These are phyloP conservation scores for Carpatolechia fugitivella DNA, from an alignment of 2,888 invertebrate species.

Conservation along the genomic window DNA sequence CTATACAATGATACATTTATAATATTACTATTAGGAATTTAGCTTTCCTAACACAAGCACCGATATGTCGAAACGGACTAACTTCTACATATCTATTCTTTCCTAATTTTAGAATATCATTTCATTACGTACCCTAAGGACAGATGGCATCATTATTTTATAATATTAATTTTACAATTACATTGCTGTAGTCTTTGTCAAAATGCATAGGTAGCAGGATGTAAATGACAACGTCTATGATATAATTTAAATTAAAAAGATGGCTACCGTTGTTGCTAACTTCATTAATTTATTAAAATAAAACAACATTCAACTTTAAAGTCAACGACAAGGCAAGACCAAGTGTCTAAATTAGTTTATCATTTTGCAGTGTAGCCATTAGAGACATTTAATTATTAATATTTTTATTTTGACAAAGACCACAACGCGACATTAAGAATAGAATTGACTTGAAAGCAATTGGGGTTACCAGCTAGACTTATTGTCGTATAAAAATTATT, in stretches of 20 bases:
- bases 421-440: slow-evolving; percentile 31
- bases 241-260: too few species aligned
- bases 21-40: slow-evolving; percentile 56
- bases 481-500: slow-evolving; percentile 50
- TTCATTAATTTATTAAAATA: too few species aligned
- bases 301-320: too few species aligned
- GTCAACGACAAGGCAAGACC: too few species aligned
- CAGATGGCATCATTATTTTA: slow-evolving; percentile 50
- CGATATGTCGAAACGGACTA: slow-evolving; percentile 77
- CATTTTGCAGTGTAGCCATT: not conserved
- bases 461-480: slow-evolving; percentile 42
- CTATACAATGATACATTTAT: slow-evolving; percentile 40
- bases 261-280: too few species aligned
- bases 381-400: too few species aligned
- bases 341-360: not conserved
- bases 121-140: slow-evolving; percentile 59
- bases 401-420: slow-evolving; percentile 27
- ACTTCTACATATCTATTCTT: slow-evolving; percentile 44
- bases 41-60: slow-evolving; percentile 65
- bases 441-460: slow-evolving; percentile 57
- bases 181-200: slow-evolving; percentile 28
- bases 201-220: slow-evolving; percentile 21
- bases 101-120: slow-evolving; percentile 65
- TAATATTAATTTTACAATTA: slow-evolving; percentile 27
- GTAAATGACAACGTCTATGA: too few species aligned